These are phyloP conservation scores for Conomelus anceps DNA, from an alignment of 2,888 invertebrate species.

Conservation along the genomic window DNA sequence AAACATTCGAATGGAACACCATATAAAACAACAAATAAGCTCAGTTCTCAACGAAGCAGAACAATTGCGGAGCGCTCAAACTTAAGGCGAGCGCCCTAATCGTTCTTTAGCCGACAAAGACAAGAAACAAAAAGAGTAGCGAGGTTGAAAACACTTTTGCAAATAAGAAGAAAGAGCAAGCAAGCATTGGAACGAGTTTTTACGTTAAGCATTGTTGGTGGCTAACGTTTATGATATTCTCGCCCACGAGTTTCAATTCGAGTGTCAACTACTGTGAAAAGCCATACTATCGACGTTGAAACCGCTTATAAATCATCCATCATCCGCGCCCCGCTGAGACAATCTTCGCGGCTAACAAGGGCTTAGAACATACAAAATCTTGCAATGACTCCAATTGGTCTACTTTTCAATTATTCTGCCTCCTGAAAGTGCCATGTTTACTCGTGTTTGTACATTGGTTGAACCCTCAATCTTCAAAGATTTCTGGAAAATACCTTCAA, in stretches of 20 bases:
- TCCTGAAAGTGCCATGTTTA: not conserved
- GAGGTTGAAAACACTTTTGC: not conserved
- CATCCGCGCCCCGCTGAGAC: not conserved
- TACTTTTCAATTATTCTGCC: not conserved
- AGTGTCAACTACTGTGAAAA: not conserved
- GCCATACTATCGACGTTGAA: not conserved
- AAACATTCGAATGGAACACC: not conserved
- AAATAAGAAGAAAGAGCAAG: not conserved
- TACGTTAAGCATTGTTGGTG: not conserved
- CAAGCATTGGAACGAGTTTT: not conserved
- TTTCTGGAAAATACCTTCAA: too few relatives aligned
- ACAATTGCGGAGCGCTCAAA: not conserved
- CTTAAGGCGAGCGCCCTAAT: not conserved
- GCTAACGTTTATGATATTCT: not conserved
- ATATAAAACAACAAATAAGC: not conserved
- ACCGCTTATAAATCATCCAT: not conserved
- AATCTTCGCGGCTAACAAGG: not conserved
- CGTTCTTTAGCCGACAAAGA: not conserved
- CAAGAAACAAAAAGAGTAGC: not conserved
- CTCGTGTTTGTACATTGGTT: too few relatives aligned
- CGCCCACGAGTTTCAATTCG: not conserved
- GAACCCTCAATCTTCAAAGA: too few relatives aligned
- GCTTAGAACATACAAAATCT: not conserved
- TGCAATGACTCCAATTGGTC: not conserved
- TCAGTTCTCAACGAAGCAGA: not conserved